Conservation (phyloP, 2,888 invertebrate genomes). For the Scaptomyza cyrtandrae region DNA sequence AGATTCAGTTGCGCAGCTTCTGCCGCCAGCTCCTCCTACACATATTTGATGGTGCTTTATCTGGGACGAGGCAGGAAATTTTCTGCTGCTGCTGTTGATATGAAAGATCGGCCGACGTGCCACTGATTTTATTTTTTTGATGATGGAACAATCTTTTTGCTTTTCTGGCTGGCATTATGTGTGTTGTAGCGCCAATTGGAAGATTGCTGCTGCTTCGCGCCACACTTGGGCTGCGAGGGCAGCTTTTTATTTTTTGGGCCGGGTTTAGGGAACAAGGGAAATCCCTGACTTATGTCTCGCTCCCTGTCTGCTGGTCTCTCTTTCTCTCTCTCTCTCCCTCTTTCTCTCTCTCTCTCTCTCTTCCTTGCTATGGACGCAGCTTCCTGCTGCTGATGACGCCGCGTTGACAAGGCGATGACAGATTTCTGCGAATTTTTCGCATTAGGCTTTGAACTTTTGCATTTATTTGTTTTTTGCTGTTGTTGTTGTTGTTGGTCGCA, state of each 20-base stretch:
- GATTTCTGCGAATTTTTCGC: conserved; percentile 83
- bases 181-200: conserved; percentile 68
- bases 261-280: background rate
- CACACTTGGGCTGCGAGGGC: conserved; percentile 58
- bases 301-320: background rate
- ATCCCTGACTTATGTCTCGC: conserved; percentile 12
- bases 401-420: conserved; percentile 82
- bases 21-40: conserved; percentile 56
- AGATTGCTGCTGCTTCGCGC: conserved; percentile 38
- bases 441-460: conserved; percentile 78
- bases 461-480: conserved; percentile 59
- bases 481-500: conserved; percentile 28
- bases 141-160: conserved; percentile 73
- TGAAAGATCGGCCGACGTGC: conserved; percentile 68
- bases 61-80: conserved; percentile 71
- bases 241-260: conserved; percentile 6
- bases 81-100: conserved; percentile 75
- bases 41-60: conserved; percentile 52
- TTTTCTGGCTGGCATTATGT: conserved; percentile 42
- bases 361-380: conserved; percentile 43
- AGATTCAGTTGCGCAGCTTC: conserved; percentile 21
- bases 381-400: conserved; percentile 73
- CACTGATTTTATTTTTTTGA: conserved; percentile 54
- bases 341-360: background rate
- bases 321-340: background rate